A percentile compares a stretch with the other conserved stretches of the same genome.
Conservation (phyloP, 2,113 vertebrate genomes). For the Dipodomys stephensi region DNA sequence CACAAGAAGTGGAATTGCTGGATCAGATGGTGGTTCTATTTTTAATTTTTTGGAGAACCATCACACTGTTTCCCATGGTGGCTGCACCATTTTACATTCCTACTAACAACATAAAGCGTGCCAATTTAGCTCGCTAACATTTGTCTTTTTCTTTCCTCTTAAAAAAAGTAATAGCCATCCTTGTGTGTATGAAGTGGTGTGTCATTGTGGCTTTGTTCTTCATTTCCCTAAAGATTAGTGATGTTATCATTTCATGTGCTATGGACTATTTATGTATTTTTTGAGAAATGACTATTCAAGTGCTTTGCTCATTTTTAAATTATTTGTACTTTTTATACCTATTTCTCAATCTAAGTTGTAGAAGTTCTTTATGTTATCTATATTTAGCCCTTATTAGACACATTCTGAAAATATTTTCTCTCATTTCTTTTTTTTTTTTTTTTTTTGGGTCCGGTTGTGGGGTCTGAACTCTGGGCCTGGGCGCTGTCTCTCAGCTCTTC, state of each 20-base stretch:
- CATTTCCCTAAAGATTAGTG: not conserved
- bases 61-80: not conserved
- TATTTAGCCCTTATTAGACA: not conserved
- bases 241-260: too few species aligned
- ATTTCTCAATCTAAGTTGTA: too few species aligned
- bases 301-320: not conserved
- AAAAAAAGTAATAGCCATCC: not conserved
- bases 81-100: not conserved
- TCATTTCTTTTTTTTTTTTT: not conserved
- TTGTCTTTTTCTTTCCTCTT: not conserved
- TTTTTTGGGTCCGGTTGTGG: too few species aligned
- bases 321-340: too few species aligned
- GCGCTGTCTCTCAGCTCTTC: too few species aligned
- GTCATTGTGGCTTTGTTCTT: not conserved
- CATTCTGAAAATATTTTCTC: not conserved
- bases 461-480: too few species aligned
- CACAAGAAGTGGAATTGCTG: not conserved
- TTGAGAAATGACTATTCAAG: not conserved
- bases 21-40: not conserved
- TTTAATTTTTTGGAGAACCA: not conserved
- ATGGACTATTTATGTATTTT: too few species aligned
- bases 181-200: not conserved
- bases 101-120: not conserved
- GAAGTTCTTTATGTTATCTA: not conserved
- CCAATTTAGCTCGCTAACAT: not conserved